A percentile compares a stretch with the other conserved stretches of the same genome.
Conservation (phyloP, 2,888 invertebrate genomes). For the Candidula unifasciata region DNA sequence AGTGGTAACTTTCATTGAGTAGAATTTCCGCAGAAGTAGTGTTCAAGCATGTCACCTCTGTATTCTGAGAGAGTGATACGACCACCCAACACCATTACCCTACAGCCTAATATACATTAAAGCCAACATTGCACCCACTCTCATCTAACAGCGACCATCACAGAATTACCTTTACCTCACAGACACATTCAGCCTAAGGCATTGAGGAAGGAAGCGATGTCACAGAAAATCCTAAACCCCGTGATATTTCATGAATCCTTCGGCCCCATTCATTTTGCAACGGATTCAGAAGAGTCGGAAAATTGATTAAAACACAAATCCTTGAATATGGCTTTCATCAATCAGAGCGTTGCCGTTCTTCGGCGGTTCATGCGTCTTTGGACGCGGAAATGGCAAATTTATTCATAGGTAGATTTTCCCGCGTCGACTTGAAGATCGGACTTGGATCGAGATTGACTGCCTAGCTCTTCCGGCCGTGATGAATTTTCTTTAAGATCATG, state of each 20-base stretch:
- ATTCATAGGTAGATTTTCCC: conserved; percentile 59
- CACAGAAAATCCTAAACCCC: neutral
- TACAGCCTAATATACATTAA: too few relatives aligned
- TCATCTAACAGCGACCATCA: too few relatives aligned
- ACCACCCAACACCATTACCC: too few relatives aligned
- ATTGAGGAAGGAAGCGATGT: neutral
- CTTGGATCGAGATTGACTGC: conserved; percentile 37
- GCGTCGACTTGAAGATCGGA: conserved; percentile 29
- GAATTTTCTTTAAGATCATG: conserved; percentile 48
- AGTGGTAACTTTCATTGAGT: too few relatives aligned
- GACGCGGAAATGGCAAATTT: conserved; percentile 63
- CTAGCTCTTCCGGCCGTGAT: conserved; percentile 46
- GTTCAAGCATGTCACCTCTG: too few relatives aligned
- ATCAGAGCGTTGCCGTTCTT: conserved; percentile 50
- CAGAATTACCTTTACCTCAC: too few relatives aligned
- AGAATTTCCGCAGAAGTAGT: too few relatives aligned
- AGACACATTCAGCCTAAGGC: too few relatives aligned
- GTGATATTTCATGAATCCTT: conserved; percentile 32
- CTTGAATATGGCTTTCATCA: conserved; percentile 58
- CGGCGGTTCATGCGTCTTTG: conserved; percentile 50
- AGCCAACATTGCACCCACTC: too few relatives aligned
- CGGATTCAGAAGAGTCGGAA: conserved; percentile 41
- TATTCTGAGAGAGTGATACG: too few relatives aligned
- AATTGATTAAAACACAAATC: conserved; percentile 59
- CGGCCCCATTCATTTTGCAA: conserved; percentile 45